phyloP scores from a whole-genome alignment of 2,797 vertebrate genomes.

The Gouania willdenowi region DNA sequence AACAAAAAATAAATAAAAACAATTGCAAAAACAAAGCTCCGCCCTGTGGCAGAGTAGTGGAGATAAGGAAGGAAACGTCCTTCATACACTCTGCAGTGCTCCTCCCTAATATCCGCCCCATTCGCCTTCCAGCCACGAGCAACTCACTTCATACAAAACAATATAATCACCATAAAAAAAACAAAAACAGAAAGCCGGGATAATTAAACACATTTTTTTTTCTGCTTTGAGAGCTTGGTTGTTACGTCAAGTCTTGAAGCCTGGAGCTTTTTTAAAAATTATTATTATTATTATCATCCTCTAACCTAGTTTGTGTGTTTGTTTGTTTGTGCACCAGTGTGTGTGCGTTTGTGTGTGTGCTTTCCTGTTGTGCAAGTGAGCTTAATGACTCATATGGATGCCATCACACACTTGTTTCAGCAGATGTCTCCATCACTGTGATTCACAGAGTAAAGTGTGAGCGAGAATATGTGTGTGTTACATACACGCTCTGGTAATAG shows the following conservation, averaged over 20 bases:
- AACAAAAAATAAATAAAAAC: conserved; percentile 63
- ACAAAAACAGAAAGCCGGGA: conserved; percentile 59
- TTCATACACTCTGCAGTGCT: conserved; percentile 56
- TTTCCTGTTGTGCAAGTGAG: conserved; percentile 32
- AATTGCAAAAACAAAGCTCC: conserved; percentile 62
- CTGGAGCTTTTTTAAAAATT: conserved; percentile 59
- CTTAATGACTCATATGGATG: conserved; percentile 60
- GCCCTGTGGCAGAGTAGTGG: conserved; percentile 54
- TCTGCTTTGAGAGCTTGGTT: conserved; percentile 47
- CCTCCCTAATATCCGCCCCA: conserved; percentile 54
- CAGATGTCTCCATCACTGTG: conserved; percentile 53
- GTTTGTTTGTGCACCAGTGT: conserved; percentile 7
- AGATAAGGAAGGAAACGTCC: conserved; percentile 68
- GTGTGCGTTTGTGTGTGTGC: conserved; percentile 18
- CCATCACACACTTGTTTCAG: conserved; percentile 63
- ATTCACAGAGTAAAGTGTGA: conserved; percentile 54
- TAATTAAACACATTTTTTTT: conserved; percentile 75
- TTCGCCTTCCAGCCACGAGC: conserved; percentile 65
- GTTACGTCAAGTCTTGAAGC: conserved; percentile 63
- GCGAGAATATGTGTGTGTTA: conserved; percentile 36
- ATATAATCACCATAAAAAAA: conserved; percentile 56
- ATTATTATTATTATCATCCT: conserved; percentile 67
- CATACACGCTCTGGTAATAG: conserved; percentile 35
- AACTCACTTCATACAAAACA: conserved; percentile 70
- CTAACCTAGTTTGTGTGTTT: conserved; percentile 63